These are phyloP conservation scores for Drosophila parthenogenetica DNA, from an alignment of 2,888 invertebrate species.

Conservation along the genomic window DNA sequence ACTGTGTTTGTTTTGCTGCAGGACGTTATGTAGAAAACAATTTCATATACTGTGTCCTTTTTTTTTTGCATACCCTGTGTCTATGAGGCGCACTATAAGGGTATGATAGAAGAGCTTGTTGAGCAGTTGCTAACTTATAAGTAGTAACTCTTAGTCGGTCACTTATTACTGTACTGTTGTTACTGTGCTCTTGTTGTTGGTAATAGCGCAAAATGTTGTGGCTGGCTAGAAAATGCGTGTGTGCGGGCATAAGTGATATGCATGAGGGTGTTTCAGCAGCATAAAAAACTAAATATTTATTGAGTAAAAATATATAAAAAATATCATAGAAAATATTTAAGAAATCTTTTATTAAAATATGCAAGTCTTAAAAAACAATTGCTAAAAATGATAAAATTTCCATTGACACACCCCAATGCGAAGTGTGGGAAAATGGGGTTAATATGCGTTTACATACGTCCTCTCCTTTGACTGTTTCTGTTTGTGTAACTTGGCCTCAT, in stretches of 20 bases:
- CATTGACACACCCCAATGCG: conserved; percentile 36
- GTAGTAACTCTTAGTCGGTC: neutral
- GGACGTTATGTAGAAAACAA: conserved; percentile 74
- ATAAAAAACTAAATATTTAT: neutral
- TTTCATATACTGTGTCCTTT: conserved; percentile 63
- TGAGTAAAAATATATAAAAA: neutral
- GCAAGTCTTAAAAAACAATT: neutral
- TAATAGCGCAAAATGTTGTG: conserved; percentile 65
- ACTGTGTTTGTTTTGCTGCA: conserved; percentile 56
- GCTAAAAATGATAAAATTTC: neutral
- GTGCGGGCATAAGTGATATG: conserved; percentile 27
- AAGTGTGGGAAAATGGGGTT: conserved; percentile 20
- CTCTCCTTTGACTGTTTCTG: conserved; percentile 11
- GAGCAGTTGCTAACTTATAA: neutral
- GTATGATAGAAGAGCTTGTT: neutral
- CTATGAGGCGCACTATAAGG: neutral
- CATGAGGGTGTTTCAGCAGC: conserved; percentile 34
- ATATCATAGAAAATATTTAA: neutral
- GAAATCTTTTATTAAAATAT: neutral
- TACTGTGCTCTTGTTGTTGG: conserved; percentile 37
- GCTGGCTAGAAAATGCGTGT: conserved; percentile 68
- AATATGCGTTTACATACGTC: conserved; percentile 37
- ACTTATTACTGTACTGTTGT: conserved; percentile 2
- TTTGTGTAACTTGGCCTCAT: conserved; percentile 49
- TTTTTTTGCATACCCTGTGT: conserved; percentile 6